phyloP scores from a whole-genome alignment of 2,888 invertebrate genomes.

The Actias luna region DNA sequence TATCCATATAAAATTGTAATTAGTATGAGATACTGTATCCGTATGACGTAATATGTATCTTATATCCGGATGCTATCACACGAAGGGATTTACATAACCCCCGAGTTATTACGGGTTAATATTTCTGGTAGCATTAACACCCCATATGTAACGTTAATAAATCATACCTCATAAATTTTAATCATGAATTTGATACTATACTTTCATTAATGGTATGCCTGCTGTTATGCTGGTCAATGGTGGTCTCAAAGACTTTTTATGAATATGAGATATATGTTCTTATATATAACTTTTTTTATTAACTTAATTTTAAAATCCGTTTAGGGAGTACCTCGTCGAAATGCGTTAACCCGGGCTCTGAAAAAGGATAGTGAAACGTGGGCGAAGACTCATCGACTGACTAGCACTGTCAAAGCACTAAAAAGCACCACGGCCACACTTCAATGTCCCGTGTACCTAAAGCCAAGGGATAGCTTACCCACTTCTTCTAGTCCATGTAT shows the following conservation, averaged over 20 bases:
- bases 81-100: slow-evolving; percentile 53
- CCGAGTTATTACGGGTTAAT: slow-evolving; percentile 53
- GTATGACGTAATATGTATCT: slow-evolving; percentile 25
- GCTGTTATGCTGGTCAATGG: neutral
- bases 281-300: neutral
- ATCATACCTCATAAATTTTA: slow-evolving; percentile 67
- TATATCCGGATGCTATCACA: slow-evolving; percentile 42
- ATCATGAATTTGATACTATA: slow-evolving; percentile 63
- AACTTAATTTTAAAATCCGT: neutral
- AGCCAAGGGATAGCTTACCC: too few species aligned
- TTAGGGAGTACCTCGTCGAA: too few species aligned
- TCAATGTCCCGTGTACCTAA: too few species aligned
- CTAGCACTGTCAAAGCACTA: too few species aligned
- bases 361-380: too few species aligned
- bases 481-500: too few species aligned
- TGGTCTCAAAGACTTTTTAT: neutral
- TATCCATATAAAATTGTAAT: neutral
- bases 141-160: slow-evolving; percentile 49
- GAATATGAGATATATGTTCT: neutral
- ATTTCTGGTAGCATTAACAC: slow-evolving; percentile 49
- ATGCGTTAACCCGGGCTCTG: too few species aligned
- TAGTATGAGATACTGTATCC: slow-evolving; percentile 31
- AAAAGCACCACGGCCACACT: too few species aligned
- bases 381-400: too few species aligned
- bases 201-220: slow-evolving; percentile 22